phyloP scores from a whole-genome alignment of 1,140 invertebrate genomes.

The Cydia strobilella region DNA sequence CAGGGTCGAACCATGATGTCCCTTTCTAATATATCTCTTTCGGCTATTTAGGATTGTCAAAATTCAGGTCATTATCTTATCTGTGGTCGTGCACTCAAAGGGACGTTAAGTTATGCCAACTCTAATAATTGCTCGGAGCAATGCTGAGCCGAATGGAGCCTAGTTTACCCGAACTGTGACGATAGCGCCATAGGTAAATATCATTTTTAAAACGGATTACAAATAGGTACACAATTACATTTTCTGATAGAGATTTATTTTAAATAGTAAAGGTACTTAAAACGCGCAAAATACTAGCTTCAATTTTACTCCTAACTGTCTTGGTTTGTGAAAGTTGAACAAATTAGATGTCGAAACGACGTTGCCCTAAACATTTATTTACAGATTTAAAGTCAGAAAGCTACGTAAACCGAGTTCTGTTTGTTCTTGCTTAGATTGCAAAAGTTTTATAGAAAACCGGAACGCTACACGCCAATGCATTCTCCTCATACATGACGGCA shows the following conservation, averaged over 20 bases:
- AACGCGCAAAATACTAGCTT: no score
- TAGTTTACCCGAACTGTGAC: no score
- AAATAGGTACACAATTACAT: neutral
- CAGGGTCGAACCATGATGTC: no score
- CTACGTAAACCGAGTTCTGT: conserved; percentile 26
- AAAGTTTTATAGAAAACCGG: conserved; percentile 28
- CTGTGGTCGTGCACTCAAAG: no score
- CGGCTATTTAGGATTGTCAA: no score
- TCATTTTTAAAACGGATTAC: neutral
- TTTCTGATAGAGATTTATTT: neutral
- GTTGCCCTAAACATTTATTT: conserved; percentile 5
- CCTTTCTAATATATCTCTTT: no score
- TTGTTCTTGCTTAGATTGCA: conserved; percentile 28
- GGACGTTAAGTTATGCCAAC: no score
- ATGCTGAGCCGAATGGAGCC: no score
- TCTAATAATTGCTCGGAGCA: no score
- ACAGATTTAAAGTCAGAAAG: conserved; percentile 15
- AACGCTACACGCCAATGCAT: conserved; percentile 3
- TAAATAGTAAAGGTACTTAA: no score
- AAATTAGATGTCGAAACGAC: neutral
- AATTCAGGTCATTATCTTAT: no score
- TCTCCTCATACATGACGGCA: conserved; percentile 14
- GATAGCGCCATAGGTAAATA: neutral
- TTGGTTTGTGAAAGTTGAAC: neutral
- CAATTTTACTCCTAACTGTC: neutral